phyloP scores from a whole-genome alignment of 2,888 invertebrate species.

The Mactromeris polynyma region DNA sequence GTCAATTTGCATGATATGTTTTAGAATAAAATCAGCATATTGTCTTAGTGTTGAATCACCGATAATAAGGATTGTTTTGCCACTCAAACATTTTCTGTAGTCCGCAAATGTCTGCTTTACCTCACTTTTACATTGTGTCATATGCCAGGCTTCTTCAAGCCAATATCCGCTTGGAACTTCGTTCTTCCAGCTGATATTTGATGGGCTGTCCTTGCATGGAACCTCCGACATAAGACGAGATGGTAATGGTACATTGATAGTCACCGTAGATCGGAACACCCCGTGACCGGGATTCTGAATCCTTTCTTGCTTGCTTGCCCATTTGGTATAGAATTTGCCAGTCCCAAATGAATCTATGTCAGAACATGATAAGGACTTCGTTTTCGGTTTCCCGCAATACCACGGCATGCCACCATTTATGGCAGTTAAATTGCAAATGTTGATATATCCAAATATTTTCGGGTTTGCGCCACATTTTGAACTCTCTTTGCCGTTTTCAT shows the following conservation, averaged over 20 bases:
- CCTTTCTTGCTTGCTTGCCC: slow-evolving; percentile 22
- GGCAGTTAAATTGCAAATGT: slow-evolving; percentile 53
- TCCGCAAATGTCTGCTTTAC: background rate
- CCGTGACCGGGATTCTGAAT: slow-evolving; percentile 44
- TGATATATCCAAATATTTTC: slow-evolving; percentile 30
- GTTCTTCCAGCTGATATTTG: slow-evolving; percentile 39
- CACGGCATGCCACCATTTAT: slow-evolving; percentile 48
- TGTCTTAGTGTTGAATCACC: slow-evolving; percentile 61
- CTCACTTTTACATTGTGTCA: slow-evolving; percentile 3
- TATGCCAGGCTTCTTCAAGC: slow-evolving; percentile 23
- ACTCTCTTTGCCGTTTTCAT: background rate
- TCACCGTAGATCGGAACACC: background rate
- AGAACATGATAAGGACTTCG: slow-evolving; percentile 23
- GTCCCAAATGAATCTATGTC: slow-evolving; percentile 36
- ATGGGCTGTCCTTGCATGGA: slow-evolving; percentile 20
- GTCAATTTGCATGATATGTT: background rate
- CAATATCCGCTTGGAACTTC: slow-evolving; percentile 38
- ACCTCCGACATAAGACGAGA: background rate
- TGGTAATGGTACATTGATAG: background rate
- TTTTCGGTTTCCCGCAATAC: slow-evolving; percentile 56
- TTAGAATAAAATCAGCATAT: slow-evolving; percentile 41
- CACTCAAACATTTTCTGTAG: slow-evolving; percentile 47
- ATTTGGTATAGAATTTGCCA: slow-evolving; percentile 8
- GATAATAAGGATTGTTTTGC: slow-evolving; percentile 43
- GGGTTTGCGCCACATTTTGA: slow-evolving; percentile 50